Evolutionary conservation across 2,113 vertebrate species (phyloP).

Genomic region (Apeltes quadracus): DNA sequence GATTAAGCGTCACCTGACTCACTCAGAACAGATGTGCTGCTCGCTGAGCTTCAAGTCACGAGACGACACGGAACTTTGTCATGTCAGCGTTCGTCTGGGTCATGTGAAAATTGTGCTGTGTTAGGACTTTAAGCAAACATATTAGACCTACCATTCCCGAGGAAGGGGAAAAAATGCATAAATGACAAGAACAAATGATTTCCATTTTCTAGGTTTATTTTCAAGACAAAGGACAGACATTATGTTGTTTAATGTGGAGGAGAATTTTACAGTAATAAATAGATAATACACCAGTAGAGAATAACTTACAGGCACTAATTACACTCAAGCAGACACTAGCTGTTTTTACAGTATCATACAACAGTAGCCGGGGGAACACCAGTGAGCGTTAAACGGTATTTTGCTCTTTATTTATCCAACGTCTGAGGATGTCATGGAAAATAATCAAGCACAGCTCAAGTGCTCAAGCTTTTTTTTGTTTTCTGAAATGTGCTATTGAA

Average conservation of each 20-base stretch:
- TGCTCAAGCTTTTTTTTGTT: not conserved
- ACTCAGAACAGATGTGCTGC: conserved; percentile 46
- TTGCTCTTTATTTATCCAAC: conserved; percentile 7
- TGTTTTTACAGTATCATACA: conserved; percentile 54
- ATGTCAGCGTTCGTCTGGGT: not conserved
- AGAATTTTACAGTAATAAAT: conserved; percentile 64
- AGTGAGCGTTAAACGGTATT: not conserved
- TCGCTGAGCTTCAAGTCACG: conserved; percentile 6
- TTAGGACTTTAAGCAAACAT: not conserved
- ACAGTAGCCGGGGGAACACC: conserved; percentile 25
- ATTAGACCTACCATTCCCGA: not conserved
- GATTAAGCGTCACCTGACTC: not conserved
- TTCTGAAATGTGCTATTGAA: not conserved
- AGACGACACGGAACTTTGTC: too few relatives aligned
- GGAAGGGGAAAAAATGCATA: not conserved
- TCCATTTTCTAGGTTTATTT: conserved; percentile 53
- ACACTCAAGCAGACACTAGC: conserved; percentile 55
- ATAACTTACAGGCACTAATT: conserved; percentile 61
- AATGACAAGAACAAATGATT: conserved; percentile 6
- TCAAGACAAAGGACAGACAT: conserved; percentile 45
- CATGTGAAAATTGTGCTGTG: not conserved
- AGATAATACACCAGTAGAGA: conserved; percentile 56
- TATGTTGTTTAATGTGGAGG: conserved; percentile 44
- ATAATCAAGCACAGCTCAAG: not conserved
- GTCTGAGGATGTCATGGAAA: not conserved